Percentiles rank a stretch among this genome's conserved stretches.
Conservation (phyloP, 2,113 vertebrate genomes). For the Perccottus glenii region DNA sequence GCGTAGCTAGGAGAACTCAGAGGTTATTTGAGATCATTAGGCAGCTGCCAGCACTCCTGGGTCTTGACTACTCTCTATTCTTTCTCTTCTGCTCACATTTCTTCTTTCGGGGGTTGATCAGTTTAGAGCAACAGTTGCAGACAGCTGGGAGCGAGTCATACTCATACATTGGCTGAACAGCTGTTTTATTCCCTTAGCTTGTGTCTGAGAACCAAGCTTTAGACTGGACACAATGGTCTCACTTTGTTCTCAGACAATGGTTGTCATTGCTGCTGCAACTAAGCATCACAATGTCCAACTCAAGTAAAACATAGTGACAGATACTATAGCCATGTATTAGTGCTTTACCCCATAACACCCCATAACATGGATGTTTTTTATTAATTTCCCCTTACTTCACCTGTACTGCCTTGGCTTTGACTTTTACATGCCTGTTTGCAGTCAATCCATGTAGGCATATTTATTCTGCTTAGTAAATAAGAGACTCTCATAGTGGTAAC, state of each 20-base stretch:
- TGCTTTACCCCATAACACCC: slow-evolving; percentile 12
- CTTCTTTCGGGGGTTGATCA: slow-evolving; percentile 39
- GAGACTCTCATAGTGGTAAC: slow-evolving; percentile 61
- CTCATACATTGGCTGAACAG: slow-evolving; percentile 66
- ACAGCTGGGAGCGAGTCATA: slow-evolving; percentile 69
- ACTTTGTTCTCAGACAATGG: slow-evolving; percentile 70
- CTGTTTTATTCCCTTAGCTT: slow-evolving; percentile 67
- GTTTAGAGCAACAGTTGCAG: slow-evolving; percentile 65
- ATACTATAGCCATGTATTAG: slow-evolving; percentile 7
- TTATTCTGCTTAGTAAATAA: slow-evolving; percentile 49
- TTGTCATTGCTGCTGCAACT: slow-evolving; percentile 39
- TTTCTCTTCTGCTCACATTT: neutral
- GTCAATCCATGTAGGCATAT: slow-evolving; percentile 35
- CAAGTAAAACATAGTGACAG: slow-evolving; percentile 28
- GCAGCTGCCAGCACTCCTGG: slow-evolving; percentile 68
- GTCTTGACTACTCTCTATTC: slow-evolving; percentile 34
- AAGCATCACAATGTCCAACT: slow-evolving; percentile 8
- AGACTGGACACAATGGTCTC: slow-evolving; percentile 58
- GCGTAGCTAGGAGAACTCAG: slow-evolving; percentile 69
- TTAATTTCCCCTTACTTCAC: slow-evolving; percentile 5
- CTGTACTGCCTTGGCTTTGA: slow-evolving; percentile 12
- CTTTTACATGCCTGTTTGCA: slow-evolving; percentile 29
- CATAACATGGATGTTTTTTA: neutral
- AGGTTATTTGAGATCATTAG: slow-evolving; percentile 78
- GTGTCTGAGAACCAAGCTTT: slow-evolving; percentile 44